phyloP scores from a whole-genome alignment of 1,140 invertebrate species.

The Augochlora pura region DNA sequence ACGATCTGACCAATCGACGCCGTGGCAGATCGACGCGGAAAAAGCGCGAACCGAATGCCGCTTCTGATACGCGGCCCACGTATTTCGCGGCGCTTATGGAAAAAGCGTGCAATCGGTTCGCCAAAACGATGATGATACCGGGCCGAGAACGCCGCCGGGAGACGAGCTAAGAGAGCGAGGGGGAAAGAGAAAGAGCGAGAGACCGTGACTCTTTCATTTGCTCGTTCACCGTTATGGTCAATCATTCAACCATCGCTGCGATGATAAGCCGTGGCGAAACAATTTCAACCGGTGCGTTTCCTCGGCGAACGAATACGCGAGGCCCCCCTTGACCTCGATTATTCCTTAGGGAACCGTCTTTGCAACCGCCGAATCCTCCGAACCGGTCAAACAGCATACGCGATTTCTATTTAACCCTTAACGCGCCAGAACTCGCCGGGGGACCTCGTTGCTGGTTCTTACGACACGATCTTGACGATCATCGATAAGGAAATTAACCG shows the following conservation, averaged over 20 bases:
- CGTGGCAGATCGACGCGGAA: constrained; percentile 25
- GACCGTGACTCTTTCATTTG: neutral
- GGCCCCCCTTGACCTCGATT: neutral
- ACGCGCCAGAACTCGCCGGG: too few relatives aligned
- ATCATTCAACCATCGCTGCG: neutral
- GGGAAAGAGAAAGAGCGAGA: neutral
- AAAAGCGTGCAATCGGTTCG: constrained; percentile 25
- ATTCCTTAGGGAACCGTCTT: too few relatives aligned
- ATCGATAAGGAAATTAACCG: too few relatives aligned
- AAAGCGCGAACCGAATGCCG: constrained; percentile 2
- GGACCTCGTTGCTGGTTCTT: too few relatives aligned
- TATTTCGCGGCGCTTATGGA: constrained; percentile 41
- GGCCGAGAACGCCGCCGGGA: too few relatives aligned
- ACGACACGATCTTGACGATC: too few relatives aligned
- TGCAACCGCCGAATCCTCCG: too few relatives aligned
- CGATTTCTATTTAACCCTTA: too few relatives aligned
- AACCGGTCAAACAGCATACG: too few relatives aligned
- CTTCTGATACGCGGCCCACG: constrained; percentile 38
- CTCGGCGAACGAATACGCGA: neutral
- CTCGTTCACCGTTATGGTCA: constrained; percentile 29
- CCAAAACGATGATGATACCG: constrained; percentile 40
- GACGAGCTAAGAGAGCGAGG: neutral
- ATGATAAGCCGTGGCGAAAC: constrained; percentile 45
- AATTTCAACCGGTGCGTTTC: constrained; percentile 35
- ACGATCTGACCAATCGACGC: constrained; percentile 55